Evolutionary conservation across 2,797 vertebrate genomes (phyloP), one percentile per base, ranked within the genome.

Genomic region (Enteromius thamalakanensis): DNA sequence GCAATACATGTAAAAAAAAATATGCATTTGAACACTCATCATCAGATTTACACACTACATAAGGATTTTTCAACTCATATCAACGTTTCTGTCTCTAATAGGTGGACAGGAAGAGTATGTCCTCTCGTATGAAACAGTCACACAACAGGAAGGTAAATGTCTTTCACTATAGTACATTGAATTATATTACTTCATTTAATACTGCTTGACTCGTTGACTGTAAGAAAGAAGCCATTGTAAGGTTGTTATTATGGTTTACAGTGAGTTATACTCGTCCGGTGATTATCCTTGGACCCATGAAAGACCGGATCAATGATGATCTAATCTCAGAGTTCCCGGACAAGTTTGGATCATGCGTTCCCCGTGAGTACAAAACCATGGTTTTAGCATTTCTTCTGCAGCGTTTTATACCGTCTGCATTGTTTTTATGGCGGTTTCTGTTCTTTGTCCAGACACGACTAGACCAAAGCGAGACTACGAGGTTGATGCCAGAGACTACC

Each of bases 241-340:
- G 29, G 8, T 42, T 74, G 1, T 68, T 42, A 26, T 76, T 78
- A 14, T 84, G 12, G 84, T 26, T 89, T 86, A 37, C 86, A 99
- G 98, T 99, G 77, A 97, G 88, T 91, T 99, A 99, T 86, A 96
- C 96, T 17, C 96, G 98, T 69, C 98, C 98, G 3, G 96, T 99
- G 88, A 99, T 99, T 75, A 90, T 99, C 81, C 95, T 99, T 79
- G 98, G 98, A 90, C 97, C 97, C 65, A 98, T 99, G 97, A 99
- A 99, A 88, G 98, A 99, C 89, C 94, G 98, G 79, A 93, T 99
- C 93, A 99, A 99, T 21, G 98, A 99, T 90, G 98, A 99, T 90
- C 93, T 99, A 87, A 99, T 99, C 92, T 99, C 98, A 0, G 98
- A 99, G 92, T 99, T 99, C 89, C 96, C 98, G 4, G 97, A 98